phyloP scores from a whole-genome alignment of 2,113 vertebrate species.

The Xyrauchen texanus region DNA sequence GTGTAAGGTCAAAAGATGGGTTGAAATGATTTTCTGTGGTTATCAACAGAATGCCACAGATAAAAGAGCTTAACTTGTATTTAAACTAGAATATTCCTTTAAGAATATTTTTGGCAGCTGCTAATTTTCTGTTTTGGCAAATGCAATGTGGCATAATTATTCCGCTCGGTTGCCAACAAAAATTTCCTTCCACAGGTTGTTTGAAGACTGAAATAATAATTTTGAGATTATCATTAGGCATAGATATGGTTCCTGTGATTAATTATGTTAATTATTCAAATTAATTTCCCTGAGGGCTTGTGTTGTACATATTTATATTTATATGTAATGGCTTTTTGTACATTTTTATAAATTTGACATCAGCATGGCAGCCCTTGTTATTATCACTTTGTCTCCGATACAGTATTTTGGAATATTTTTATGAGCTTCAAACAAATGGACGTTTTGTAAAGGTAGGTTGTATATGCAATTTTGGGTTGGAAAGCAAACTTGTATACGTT shows the following conservation, averaged over 20 bases:
- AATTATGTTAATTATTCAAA: neutral
- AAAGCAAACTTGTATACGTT: conserved; percentile 4
- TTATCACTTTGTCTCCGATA: conserved; percentile 30
- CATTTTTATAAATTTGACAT: conserved; percentile 51
- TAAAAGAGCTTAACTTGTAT: neutral
- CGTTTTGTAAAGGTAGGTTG: conserved; percentile 51
- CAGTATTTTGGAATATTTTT: conserved; percentile 25
- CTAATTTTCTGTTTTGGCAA: neutral
- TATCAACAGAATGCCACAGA: neutral
- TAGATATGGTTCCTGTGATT: too few relatives aligned
- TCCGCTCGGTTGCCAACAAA: neutral
- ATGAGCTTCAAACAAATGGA: conserved; percentile 39
- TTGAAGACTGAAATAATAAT: conserved; percentile 2
- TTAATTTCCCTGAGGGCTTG: conserved; percentile 54
- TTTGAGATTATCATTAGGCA: too few relatives aligned
- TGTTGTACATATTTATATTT: conserved; percentile 79
- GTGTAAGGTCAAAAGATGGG: too few relatives aligned
- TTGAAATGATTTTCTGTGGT: neutral
- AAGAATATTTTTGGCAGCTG: conserved; percentile 40
- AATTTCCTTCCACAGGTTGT: neutral
- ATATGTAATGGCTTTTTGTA: conserved; percentile 71
- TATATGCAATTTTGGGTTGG: conserved; percentile 24
- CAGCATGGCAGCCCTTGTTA: conserved; percentile 45
- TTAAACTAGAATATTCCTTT: neutral
- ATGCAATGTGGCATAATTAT: conserved; percentile 23